Base-by-base conservation (phyloP, 1,140 invertebrate species). In the Papilio glaucus region DNA sequence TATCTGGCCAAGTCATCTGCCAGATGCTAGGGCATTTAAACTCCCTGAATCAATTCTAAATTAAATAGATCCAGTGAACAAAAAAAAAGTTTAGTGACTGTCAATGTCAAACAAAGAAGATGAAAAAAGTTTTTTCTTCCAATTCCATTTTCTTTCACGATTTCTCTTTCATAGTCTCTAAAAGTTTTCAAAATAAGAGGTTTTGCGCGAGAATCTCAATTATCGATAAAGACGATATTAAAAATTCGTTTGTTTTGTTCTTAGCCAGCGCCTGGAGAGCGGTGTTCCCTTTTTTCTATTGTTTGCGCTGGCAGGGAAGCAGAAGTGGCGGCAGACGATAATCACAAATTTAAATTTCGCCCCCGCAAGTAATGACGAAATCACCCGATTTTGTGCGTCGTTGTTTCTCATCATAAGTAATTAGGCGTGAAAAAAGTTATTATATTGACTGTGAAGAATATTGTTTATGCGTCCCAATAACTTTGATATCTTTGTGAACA, bases 221-320 rank as follows among this genome's bases (percentile, higher is more conserved):
- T 93, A 93, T 93, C 91, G 91, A 93, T 92, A 92, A 91, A 92
- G 89, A 85, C 91, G 89, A 92, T 93, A 93, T 93, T 93, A 93
- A 93, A 93, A 93, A 93, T 93, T 92, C 90, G 91, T 92, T 93
- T 92, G 91, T 93, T 93, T 93, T 93, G 89, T 92, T 89, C 89
- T 88, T 89, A 82, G 88, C 85, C 83, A 82, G 85, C 85, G 86
- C 90, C 84, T 82, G 77, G 83, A 83, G 83, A 86, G 80, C 83
- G 84, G 82, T 88, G 85, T 87, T 87, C 91, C 89, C 88, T 88
- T 88, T 87, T 91, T 89, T 86, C 89, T 85, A 91, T 92, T 92
- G 91, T 93, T 92, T 93, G 87, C 84, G 74, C 82, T 84, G 85
- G 85, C 88, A 85, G 89, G 84, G 82, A 88, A 87, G 85, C 86